Evolutionary conservation across 1,140 invertebrate genomes (phyloP).

Genomic region (Leguminivora glycinivorella): DNA sequence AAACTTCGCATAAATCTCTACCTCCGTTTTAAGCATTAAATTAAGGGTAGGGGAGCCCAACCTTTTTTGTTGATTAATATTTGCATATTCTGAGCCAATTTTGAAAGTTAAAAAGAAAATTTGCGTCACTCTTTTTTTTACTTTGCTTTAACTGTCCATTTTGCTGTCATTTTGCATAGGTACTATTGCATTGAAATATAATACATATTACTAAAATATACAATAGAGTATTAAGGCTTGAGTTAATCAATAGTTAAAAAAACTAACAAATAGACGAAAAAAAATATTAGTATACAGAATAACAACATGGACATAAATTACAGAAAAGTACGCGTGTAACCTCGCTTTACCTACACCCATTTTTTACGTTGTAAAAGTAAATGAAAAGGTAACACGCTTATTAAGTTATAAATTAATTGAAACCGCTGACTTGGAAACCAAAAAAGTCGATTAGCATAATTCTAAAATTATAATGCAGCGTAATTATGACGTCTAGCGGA

Average conservation of each 20-base stretch:
- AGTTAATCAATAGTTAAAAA: no score
- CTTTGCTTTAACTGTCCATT: no score
- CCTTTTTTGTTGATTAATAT: not conserved
- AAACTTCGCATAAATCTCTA: not conserved
- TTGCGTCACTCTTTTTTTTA: no score
- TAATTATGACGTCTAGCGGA: conserved; percentile 32
- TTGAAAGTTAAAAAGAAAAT: no score
- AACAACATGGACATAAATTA: no score
- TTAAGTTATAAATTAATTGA: conserved; percentile 27
- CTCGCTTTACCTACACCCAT: not conserved
- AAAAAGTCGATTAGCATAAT: conserved; percentile 30
- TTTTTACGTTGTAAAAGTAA: not conserved
- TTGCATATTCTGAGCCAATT: no score
- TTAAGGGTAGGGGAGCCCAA: not conserved
- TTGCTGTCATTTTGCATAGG: no score
- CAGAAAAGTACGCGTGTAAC: not conserved
- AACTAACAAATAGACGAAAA: no score
- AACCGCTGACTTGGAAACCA: not conserved
- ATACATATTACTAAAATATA: no score
- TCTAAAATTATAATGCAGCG: conserved; percentile 33
- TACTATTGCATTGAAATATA: no score
- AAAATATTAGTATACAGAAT: no score
- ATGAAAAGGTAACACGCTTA: not conserved
- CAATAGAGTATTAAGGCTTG: no score
- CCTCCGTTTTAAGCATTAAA: not conserved